phyloP scores from a whole-genome alignment of 2,113 vertebrate species.

The Microcebus lehilahytsara region DNA sequence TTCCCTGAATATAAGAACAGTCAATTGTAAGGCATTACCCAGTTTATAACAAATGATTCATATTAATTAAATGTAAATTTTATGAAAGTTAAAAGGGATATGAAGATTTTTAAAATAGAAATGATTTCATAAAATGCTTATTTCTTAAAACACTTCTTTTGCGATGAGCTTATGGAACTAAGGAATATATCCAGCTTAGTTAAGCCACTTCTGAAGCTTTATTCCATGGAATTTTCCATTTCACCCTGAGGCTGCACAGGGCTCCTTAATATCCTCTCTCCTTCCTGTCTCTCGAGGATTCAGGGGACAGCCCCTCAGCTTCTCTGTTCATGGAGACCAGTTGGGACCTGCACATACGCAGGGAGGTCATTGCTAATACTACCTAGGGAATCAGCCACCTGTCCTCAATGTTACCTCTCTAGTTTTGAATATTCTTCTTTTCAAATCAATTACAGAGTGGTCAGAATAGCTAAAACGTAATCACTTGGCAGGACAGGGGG shows the following conservation, averaged over 20 bases:
- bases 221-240: not conserved
- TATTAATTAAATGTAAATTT: not conserved
- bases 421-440: not conserved
- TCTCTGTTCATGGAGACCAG: not conserved
- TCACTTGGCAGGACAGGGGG: not conserved
- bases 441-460: not conserved
- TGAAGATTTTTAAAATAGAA: not conserved
- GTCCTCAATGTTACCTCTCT: not conserved
- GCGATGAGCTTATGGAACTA: not conserved
- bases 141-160: constrained; percentile 1
- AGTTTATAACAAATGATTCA: not conserved
- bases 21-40: not conserved
- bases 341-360: not conserved
- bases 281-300: not conserved
- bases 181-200: not conserved
- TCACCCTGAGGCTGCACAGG: not conserved
- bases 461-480: not conserved
- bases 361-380: not conserved
- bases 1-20: not conserved
- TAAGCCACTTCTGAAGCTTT: not conserved
- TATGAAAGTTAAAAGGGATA: not conserved
- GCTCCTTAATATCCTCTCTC: not conserved
- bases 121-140: not conserved
- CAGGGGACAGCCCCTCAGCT: not conserved
- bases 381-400: not conserved